Evolutionary conservation across 2,888 invertebrate species (phyloP).

Genomic region (Hypena proboscidalis): DNA sequence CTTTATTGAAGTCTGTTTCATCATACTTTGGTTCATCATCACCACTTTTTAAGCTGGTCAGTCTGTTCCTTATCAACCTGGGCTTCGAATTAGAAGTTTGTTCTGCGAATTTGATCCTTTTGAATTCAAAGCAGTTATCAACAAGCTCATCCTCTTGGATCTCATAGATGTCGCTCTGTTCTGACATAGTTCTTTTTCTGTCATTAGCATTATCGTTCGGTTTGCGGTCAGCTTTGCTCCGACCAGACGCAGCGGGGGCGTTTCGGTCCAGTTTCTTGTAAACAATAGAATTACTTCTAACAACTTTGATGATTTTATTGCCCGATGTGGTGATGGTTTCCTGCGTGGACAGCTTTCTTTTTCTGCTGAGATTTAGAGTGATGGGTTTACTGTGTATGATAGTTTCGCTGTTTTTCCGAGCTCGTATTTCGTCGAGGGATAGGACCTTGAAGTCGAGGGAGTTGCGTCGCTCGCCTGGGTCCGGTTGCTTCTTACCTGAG

Average conservation of each 20-base stretch:
- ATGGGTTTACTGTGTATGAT: conserved; percentile 60
- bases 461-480: conserved; percentile 49
- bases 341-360: conserved; percentile 74
- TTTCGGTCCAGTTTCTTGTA: conserved; percentile 72
- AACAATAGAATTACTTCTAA: conserved; percentile 76
- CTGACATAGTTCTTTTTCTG: conserved; percentile 74
- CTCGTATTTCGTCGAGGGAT: conserved; percentile 82
- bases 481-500: conserved; percentile 59
- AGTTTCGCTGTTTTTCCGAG: conserved; percentile 62
- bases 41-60: conserved; percentile 51
- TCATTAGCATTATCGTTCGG: conserved; percentile 49
- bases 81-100: conserved; percentile 68
- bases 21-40: conserved; percentile 44
- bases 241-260: conserved; percentile 44
- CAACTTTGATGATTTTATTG: conserved; percentile 78
- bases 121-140: conserved; percentile 75
- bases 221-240: conserved; percentile 55
- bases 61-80: conserved; percentile 67
- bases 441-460: conserved; percentile 77
- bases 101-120: conserved; percentile 68
- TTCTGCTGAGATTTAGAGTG: conserved; percentile 68
- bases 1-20: conserved; percentile 46
- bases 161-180: conserved; percentile 68
- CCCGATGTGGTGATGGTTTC: conserved; percentile 73
- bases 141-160: conserved; percentile 69